Conservation (phyloP, 2,797 vertebrate genomes). For the Amazonetta brasiliensis region DNA sequence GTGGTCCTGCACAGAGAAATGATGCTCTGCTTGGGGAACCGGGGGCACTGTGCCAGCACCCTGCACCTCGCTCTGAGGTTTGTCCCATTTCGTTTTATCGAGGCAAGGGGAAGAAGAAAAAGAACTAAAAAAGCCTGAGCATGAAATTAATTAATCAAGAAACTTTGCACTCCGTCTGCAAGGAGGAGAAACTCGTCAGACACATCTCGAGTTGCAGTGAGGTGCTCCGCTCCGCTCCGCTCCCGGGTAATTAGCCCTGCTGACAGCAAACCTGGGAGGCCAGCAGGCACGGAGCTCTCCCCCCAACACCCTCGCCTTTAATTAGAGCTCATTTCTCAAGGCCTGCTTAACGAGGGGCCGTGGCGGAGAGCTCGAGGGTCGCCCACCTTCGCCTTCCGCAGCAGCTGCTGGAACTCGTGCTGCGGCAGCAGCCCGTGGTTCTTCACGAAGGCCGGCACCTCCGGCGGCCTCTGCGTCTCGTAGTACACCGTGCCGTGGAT, state of each 20-base stretch:
- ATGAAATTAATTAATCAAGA: not conserved
- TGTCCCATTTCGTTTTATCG: not conserved
- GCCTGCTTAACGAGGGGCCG: fast-evolving
- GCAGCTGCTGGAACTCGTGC: constrained; percentile 94
- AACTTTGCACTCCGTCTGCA: not conserved
- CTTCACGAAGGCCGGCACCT: constrained; percentile 94
- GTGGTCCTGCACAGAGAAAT: fast-evolving
- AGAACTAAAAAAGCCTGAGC: not conserved
- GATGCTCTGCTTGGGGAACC: not conserved
- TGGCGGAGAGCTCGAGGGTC: not conserved
- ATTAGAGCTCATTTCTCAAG: not conserved
- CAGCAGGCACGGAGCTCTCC: not conserved
- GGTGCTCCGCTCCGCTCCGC: not conserved
- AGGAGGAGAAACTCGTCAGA: constrained; percentile 22
- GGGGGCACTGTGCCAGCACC: fast-evolving
- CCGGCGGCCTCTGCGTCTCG: constrained; percentile 92
- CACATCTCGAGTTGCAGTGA: not conserved
- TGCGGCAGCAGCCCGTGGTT: constrained; percentile 97
- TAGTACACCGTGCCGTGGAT: constrained; percentile 96
- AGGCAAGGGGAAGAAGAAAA: fast-evolving
- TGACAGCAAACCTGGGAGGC: not conserved
- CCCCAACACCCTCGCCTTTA: not conserved
- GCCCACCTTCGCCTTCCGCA: constrained; percentile 91
- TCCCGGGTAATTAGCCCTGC: not conserved
- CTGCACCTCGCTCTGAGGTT: fast-evolving